Conservation (phyloP, 2,888 invertebrate species). For the Sminthurinus aureus region DNA sequence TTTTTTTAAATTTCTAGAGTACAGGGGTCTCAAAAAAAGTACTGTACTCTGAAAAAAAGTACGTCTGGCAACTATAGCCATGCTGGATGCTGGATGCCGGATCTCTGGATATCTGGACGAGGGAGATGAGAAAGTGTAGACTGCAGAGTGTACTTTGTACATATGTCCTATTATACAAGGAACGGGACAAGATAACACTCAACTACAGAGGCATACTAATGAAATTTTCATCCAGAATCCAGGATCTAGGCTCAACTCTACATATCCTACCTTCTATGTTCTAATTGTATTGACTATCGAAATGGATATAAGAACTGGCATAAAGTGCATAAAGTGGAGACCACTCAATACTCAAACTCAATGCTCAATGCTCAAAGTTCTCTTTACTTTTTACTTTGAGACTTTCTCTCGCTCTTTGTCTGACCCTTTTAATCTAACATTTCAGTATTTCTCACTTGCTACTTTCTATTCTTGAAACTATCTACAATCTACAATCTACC, state of each 20-base stretch:
- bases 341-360: neutral
- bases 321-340: too few species aligned
- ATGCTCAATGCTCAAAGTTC: too few species aligned
- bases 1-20: too few species aligned
- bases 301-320: too few species aligned
- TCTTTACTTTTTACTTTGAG: constrained; percentile 25
- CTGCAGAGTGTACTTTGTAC: neutral
- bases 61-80: too few species aligned
- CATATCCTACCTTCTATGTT: constrained; percentile 10
- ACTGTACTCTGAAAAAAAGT: too few species aligned
- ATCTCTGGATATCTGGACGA: neutral
- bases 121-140: constrained; percentile 6
- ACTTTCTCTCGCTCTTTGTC: too few species aligned
- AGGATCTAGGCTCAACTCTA: neutral
- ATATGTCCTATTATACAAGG: constrained; percentile 24
- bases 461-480: neutral
- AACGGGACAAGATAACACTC: constrained; percentile 32
- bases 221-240: constrained; percentile 39
- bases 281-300: neutral
- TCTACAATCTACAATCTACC: neutral
- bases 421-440: too few species aligned
- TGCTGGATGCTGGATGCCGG: neutral
- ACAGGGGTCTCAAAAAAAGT: too few species aligned
- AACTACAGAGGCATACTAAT: constrained; percentile 40
- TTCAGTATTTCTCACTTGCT: too few species aligned